phyloP scores from a whole-genome alignment of 2,888 invertebrate species.

The Strigamia maritima region DNA sequence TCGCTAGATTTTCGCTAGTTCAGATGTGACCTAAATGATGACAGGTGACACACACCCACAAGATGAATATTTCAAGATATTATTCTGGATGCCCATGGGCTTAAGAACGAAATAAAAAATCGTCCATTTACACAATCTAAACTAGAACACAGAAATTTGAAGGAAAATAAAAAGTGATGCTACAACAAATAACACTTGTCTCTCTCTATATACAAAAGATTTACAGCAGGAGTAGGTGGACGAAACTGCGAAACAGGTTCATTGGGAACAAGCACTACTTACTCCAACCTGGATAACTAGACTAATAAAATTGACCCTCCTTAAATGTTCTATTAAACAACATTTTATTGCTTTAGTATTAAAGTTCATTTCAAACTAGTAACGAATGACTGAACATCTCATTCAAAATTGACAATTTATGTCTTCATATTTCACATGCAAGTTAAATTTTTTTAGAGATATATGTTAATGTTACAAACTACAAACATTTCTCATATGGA shows the following conservation, averaged over 20 bases:
- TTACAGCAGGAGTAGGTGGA: not conserved
- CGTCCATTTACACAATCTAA: not conserved
- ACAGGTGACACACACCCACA: constrained; percentile 15
- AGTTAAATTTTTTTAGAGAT: too few relatives aligned
- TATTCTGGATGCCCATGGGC: too few relatives aligned
- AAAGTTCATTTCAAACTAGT: too few relatives aligned
- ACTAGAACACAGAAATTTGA: not conserved
- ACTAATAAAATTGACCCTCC: constrained; percentile 4
- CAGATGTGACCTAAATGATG: constrained; percentile 3
- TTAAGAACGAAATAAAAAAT: too few relatives aligned
- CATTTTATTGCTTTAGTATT: too few relatives aligned
- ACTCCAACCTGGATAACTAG: not conserved
- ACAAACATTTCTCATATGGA: too few relatives aligned
- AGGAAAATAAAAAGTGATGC: not conserved
- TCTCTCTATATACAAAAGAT: not conserved
- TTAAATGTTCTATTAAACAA: not conserved
- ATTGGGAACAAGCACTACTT: constrained; percentile 5
- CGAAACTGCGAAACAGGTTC: not conserved
- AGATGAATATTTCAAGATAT: not conserved
- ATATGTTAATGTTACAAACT: too few relatives aligned
- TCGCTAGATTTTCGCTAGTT: not conserved
- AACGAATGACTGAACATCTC: too few relatives aligned
- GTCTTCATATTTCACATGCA: too few relatives aligned
- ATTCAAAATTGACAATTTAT: too few relatives aligned
- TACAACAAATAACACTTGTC: not conserved